These are phyloP conservation scores for Stenopsyche tienmushanensis DNA, from an alignment of 1,140 invertebrate species.

Conservation along the genomic window DNA sequence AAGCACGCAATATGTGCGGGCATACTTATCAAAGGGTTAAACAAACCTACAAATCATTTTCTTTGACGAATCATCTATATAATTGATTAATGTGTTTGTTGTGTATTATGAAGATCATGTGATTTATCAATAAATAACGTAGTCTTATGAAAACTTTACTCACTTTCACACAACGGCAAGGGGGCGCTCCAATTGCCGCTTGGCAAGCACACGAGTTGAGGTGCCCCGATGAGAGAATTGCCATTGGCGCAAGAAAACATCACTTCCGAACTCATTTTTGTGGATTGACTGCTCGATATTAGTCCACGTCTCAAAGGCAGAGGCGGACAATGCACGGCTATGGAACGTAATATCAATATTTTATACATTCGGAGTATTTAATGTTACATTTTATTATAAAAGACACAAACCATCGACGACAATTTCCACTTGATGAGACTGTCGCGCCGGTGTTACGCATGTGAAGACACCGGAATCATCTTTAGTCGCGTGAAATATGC, in stretches of 20 bases:
- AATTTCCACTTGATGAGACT: slow-evolving; percentile 77
- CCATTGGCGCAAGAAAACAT: slow-evolving; percentile 78
- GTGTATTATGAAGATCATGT: not conserved
- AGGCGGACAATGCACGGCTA: slow-evolving; percentile 73
- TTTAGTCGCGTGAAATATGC: slow-evolving; percentile 72
- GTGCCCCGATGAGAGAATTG: slow-evolving; percentile 75
- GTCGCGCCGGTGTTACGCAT: slow-evolving; percentile 77
- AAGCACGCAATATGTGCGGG: too few relatives aligned
- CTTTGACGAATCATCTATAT: too few relatives aligned
- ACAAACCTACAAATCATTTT: too few relatives aligned
- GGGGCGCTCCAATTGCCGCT: slow-evolving; percentile 83
- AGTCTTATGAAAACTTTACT: slow-evolving; percentile 41
- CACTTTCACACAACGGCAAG: slow-evolving; percentile 79
- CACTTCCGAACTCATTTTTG: slow-evolving; percentile 72
- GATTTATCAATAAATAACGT: not conserved
- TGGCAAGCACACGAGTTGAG: slow-evolving; percentile 71
- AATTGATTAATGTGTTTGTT: too few relatives aligned
- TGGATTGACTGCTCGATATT: slow-evolving; percentile 67
- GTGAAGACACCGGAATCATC: slow-evolving; percentile 81
- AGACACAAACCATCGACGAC: slow-evolving; percentile 65
- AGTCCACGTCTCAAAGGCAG: slow-evolving; percentile 69
- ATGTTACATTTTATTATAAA: too few relatives aligned
- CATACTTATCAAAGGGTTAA: too few relatives aligned
- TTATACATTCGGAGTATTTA: not conserved
- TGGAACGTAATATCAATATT: not conserved